Evolutionary conservation across 2,797 vertebrate genomes (phyloP).

Genomic region (Gadopsis marmoratus): DNA sequence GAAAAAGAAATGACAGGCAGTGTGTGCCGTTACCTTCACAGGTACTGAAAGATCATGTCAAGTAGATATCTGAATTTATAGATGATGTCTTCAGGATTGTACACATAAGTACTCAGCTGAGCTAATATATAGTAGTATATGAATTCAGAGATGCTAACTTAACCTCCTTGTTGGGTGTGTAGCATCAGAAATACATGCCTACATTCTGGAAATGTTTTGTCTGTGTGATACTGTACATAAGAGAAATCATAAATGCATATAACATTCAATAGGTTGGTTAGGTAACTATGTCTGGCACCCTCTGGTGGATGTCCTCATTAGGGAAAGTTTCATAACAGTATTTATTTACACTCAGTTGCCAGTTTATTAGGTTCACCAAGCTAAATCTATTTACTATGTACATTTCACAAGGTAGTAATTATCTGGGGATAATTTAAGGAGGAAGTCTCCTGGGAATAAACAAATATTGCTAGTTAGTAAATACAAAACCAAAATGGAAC

Average conservation of each 20-base stretch:
- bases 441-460: too few relatives aligned
- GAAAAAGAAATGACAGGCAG: neutral
- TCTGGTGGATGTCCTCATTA: conserved; percentile 39
- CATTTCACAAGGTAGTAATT: too few relatives aligned
- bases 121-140: neutral
- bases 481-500: too few relatives aligned
- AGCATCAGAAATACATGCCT: neutral
- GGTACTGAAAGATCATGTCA: neutral
- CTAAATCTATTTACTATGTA: neutral
- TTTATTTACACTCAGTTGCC: neutral
- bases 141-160: conserved; percentile 3
- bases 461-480: too few relatives aligned
- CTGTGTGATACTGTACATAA: neutral
- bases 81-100: neutral
- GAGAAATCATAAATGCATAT: neutral
- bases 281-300: conserved; percentile 30
- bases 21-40: neutral
- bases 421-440: too few relatives aligned
- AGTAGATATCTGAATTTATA: neutral
- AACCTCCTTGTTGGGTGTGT: neutral
- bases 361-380: neutral
- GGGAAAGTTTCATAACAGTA: neutral
- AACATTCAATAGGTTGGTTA: neutral
- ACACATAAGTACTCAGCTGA: neutral
- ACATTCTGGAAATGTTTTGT: neutral